Base-by-base conservation (phyloP, 2,888 invertebrate species). In the Amorpha juglandis region DNA sequence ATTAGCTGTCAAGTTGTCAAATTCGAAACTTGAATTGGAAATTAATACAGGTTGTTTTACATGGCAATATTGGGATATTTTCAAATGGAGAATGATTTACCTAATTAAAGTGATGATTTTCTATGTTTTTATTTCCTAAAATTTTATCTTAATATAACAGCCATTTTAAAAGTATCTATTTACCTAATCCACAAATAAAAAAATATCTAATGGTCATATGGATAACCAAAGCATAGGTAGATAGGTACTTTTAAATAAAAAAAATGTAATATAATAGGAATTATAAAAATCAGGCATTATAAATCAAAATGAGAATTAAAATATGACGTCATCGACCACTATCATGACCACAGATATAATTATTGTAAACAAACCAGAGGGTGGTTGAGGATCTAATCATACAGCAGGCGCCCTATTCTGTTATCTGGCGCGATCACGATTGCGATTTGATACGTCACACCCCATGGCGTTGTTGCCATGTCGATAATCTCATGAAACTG, bases 391-490 rank as follows among this genome's bases (percentile, higher is more conserved):
- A 80, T 78, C 81, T 85, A 85, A 89, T 89, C 88, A 88, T 87
- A 89, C 86, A 88, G 88, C 85, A 80, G 77, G 74, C 65, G 74
- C 77, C 66, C 70, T 71, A 69, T 70, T 38, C 67, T 76, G 71
- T 74, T 81, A 90, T 88, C 88, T 86, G 84, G 80, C 84, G 79
- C 86, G 83, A 90, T 90, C 88, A 87, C 80, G 89, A 91, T 90
- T 86, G 91, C 78, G 86, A 91, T 92, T 89, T 91, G 91, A 92
- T 92, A 90, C 83, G 80, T 78, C 75, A 79, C 82, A 84, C 79
- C 80, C 64, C 35, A 35, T 48, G 55, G 35, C 42, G 52, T 50
- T 63, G 67, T 67, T 67, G 64, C 64, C 63, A 64, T 62, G 62
- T 58, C 51, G 64, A 62, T 67, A 64, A 67, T 67, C 63, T 64